Evolutionary conservation across 2,797 vertebrate species (phyloP).

Genomic region (Sitta carolinensis): DNA sequence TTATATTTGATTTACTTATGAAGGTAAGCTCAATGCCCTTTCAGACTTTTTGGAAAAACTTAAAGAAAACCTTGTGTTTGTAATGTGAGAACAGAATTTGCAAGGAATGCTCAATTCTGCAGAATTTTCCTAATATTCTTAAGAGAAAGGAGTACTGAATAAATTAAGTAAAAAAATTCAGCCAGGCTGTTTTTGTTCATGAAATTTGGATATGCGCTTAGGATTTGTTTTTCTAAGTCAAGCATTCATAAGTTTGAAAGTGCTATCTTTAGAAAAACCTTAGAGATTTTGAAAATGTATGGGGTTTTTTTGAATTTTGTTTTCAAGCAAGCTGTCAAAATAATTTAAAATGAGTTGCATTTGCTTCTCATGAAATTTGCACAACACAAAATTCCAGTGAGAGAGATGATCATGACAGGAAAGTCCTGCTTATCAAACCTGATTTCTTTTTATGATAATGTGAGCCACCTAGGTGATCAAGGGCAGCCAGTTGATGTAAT

Average conservation of each 20-base stretch:
- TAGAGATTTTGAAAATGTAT: neutral
- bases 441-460: neutral
- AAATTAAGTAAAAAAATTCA: neutral
- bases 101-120: neutral
- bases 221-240: slow-evolving; percentile 23
- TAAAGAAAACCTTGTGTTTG: neutral
- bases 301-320: neutral
- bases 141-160: neutral
- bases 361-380: neutral
- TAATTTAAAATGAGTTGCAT: neutral
- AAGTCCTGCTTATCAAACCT: neutral
- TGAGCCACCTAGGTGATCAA: neutral
- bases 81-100: neutral
- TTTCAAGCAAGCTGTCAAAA: slow-evolving; percentile 18
- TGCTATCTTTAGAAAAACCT: neutral
- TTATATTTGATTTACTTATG: neutral
- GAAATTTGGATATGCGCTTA: neutral
- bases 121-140: neutral
- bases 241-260: neutral
- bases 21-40: neutral
- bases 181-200: neutral
- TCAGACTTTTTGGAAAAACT: neutral
- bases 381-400: neutral
- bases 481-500: neutral
- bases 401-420: neutral